Evolutionary conservation across 2,888 invertebrate genomes (phyloP), one percentile per base, ranked within the genome.

Genomic region (Diarsia rubi): DNA sequence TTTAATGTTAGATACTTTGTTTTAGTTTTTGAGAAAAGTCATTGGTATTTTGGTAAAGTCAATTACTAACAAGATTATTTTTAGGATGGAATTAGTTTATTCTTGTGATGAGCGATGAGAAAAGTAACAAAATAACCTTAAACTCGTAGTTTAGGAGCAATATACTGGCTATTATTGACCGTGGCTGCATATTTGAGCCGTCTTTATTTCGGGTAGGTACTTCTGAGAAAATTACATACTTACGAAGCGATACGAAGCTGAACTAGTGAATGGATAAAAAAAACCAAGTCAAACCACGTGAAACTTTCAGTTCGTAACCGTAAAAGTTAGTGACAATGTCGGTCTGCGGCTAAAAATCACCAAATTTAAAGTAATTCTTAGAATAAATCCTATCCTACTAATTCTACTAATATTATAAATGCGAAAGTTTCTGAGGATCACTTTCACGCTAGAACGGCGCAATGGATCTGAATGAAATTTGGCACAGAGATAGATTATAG

Each of bases 1-100:
- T 49, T 78, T 60, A 60, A 78, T 45, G 44, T 78, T 45, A 54
- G 12, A 27, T 44, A 60, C 31, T 78, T 78, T 54, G 52, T 67
- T 68, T 71, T 11, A 66, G 21, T 66, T 60, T 65, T 64, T 9
- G n/a, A 45, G 27, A n/a, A 27, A 63, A 74, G 60, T 60, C 37
- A 24, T 19, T 57, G 11, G 16, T 37, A 42, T 62, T 62, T 76
- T 64, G 37, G 78, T 78, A 49, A 8, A 45, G 24, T 21, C 37
- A 52, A 59, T 45, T n/a, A 16, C 3, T 44, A 24, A 16, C 9
- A 21, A 31, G 47, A 19, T 57, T 77, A 57, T 42, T 54, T 69
- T 68, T 62, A 3, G 16, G 31, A 21, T 45, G 9, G 12, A n/a
- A n/a, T 19, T 24, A 16, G 14, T 16, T 8, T 27, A 64, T 69